Percentiles rank a stretch among this genome's conserved stretches.
phyloP scores from a whole-genome alignment of 1,140 invertebrate species.

The Lithobius niger region DNA sequence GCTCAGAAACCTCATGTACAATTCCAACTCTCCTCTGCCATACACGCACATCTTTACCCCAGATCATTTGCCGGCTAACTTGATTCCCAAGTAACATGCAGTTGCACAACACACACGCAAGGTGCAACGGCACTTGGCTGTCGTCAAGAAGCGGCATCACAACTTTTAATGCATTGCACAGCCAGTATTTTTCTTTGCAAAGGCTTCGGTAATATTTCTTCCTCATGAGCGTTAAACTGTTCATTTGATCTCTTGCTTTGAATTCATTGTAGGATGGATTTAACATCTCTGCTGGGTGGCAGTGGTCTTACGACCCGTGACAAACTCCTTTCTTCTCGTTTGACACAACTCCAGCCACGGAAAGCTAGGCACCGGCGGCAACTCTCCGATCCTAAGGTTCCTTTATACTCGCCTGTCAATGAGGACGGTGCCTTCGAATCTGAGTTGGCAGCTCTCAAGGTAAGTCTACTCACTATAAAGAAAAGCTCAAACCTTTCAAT shows the following conservation, averaged over 20 bases:
- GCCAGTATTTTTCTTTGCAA: too few relatives aligned
- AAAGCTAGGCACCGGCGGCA: slow-evolving; percentile 35
- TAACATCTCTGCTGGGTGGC: background rate
- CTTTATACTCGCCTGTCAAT: slow-evolving; percentile 40
- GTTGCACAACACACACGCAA: too few relatives aligned
- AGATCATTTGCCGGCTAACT: too few relatives aligned
- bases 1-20: too few relatives aligned
- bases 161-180: too few relatives aligned
- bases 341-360: slow-evolving; percentile 29
- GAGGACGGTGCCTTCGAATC: slow-evolving; percentile 39
- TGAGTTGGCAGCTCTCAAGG: slow-evolving; percentile 23
- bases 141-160: too few relatives aligned
- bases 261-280: background rate
- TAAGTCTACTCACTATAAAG: too few relatives aligned
- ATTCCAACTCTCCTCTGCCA: too few relatives aligned
- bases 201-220: background rate
- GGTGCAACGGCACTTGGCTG: too few relatives aligned
- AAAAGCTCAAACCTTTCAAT: too few relatives aligned
- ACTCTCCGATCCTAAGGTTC: slow-evolving; percentile 38
- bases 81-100: too few relatives aligned
- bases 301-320: slow-evolving; percentile 13
- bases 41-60: too few relatives aligned
- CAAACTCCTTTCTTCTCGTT: slow-evolving; percentile 18
- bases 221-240: background rate
- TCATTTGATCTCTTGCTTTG: background rate